Evolutionary conservation across 1,140 invertebrate genomes (phyloP).

Genomic region (Hycleus phaleratus): DNA sequence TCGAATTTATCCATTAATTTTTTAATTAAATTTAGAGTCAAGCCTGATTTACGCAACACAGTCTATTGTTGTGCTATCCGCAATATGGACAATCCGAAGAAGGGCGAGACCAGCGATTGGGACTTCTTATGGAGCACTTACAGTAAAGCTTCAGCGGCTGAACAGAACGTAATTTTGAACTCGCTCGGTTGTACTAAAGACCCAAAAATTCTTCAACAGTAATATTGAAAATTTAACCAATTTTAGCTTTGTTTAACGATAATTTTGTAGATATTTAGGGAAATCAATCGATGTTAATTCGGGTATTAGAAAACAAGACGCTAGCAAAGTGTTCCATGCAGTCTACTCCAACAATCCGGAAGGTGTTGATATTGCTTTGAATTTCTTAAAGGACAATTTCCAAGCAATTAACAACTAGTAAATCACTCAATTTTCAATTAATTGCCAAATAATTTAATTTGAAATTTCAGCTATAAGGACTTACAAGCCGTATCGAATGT

Average conservation of each 20-base stretch:
- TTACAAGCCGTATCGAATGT: neutral
- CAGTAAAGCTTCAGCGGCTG: slow-evolving; percentile 42
- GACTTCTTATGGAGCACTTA: slow-evolving; percentile 46
- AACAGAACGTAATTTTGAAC: slow-evolving; percentile 49
- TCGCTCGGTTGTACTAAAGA: slow-evolving; percentile 49
- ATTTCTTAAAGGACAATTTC: slow-evolving; percentile 43
- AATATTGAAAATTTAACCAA: no score
- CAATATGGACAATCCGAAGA: slow-evolving; percentile 23
- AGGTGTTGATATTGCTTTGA: slow-evolving; percentile 43
- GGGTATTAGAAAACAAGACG: no score
- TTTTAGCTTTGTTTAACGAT: no score
- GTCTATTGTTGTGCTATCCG: slow-evolving; percentile 51
- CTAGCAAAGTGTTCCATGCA: slow-evolving; percentile 1
- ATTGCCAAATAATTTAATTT: no score
- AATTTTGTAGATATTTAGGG: no score
- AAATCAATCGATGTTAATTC: no score
- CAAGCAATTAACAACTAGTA: slow-evolving; percentile 41
- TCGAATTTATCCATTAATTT: neutral
- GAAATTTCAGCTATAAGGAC: no score
- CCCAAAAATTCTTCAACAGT: no score
- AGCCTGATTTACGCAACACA: slow-evolving; percentile 48
- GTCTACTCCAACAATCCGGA: slow-evolving; percentile 42
- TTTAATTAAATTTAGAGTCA: slow-evolving; percentile 36
- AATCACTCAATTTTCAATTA: slow-evolving; percentile 6
- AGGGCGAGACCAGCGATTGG: slow-evolving; percentile 37